These are phyloP conservation scores for Campylomormyrus numenius DNA, from an alignment of 2,113 vertebrate species.

Conservation along the genomic window DNA sequence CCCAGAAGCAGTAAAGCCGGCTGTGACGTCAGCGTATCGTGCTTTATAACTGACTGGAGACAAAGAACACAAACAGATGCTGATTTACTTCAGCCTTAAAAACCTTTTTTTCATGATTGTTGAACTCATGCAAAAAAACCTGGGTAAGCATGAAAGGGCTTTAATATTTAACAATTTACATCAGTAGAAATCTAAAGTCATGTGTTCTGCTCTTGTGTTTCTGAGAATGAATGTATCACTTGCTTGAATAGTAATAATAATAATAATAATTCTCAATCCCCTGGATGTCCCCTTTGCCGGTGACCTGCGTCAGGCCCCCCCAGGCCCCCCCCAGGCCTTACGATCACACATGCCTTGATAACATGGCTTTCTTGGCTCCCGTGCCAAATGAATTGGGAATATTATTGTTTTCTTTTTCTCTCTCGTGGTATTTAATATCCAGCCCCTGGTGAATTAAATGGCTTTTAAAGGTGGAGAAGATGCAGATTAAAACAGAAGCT, in stretches of 20 bases:
- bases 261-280: not conserved
- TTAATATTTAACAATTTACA: not conserved
- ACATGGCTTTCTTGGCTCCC: not conserved
- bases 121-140: not conserved
- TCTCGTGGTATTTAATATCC: conserved; percentile 8
- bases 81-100: not conserved
- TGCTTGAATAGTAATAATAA: not conserved
- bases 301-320: not conserved
- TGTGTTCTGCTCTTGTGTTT: not conserved
- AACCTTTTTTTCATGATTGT: not conserved
- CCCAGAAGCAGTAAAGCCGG: not conserved
- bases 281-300: not conserved
- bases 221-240: not conserved
- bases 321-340: conserved; percentile 1
- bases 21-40: not conserved
- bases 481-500: conserved; percentile 10
- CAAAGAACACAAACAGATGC: not conserved
- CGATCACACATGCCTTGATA: not conserved
- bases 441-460: not conserved
- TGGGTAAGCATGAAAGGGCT: not conserved
- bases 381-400: not conserved
- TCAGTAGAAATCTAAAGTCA: not conserved
- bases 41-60: not conserved
- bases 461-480: conserved; percentile 1
- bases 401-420: not conserved